Conservation (phyloP, 1,140 invertebrate species). For the Holcopasites calliopsidis region DNA sequence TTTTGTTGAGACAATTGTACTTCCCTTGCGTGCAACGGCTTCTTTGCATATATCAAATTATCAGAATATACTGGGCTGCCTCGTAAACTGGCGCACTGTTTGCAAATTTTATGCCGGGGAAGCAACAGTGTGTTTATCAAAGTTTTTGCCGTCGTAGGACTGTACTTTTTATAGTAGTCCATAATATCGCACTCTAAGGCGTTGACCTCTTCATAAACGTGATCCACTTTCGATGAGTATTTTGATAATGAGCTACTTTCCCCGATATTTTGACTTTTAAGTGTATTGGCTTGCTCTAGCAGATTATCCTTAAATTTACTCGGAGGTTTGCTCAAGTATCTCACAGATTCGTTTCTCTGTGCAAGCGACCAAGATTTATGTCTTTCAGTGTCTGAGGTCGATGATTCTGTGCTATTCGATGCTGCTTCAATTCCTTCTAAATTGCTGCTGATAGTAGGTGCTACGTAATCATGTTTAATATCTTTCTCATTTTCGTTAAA, state of each 20-base stretch:
- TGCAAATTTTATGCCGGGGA: conserved; percentile 53
- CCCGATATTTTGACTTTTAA: neutral
- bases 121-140: conserved; percentile 51
- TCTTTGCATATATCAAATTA: conserved; percentile 66
- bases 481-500: neutral
- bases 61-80: conserved; percentile 73
- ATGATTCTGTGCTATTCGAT: conserved; percentile 8
- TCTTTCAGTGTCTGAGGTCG: neutral
- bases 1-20: conserved; percentile 58
- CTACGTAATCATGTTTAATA: conserved; percentile 10
- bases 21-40: conserved; percentile 60
- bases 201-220: conserved; percentile 63
- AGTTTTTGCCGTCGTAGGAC: conserved; percentile 48
- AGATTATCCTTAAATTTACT: neutral
- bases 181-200: conserved; percentile 47
- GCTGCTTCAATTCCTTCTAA: conserved; percentile 29
- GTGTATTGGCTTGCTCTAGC: neutral
- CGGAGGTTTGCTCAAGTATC: neutral
- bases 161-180: conserved; percentile 62
- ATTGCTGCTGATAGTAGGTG: neutral
- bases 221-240: conserved; percentile 35
- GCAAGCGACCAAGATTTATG: neutral
- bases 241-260: neutral
- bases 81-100: conserved; percentile 41
- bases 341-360: conserved; percentile 10